Percentiles rank a stretch among this genome's conserved stretches.
phyloP scores from a whole-genome alignment of 2,888 invertebrate genomes.

The Dione juno region DNA sequence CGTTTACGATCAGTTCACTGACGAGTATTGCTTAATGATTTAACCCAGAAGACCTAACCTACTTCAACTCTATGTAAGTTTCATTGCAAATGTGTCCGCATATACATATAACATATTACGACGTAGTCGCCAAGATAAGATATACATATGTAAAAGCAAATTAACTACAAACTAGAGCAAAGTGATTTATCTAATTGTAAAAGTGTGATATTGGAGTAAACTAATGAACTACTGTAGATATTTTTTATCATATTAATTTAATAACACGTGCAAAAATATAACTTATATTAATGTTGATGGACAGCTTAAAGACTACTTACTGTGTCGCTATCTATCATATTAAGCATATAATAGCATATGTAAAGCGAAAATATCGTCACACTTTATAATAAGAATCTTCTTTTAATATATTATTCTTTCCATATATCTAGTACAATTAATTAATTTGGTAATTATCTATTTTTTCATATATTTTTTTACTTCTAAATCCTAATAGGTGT shows the following conservation, averaged over 20 bases:
- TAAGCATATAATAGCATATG: neutral
- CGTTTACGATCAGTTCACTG: conserved; percentile 38
- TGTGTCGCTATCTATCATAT: neutral
- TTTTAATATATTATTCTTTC: no score
- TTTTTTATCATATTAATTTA: neutral
- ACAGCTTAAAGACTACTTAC: neutral
- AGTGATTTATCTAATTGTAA: conserved; percentile 37
- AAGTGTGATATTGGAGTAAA: conserved; percentile 34
- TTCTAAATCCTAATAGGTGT: neutral
- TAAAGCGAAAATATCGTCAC: neutral
- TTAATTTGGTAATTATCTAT: neutral
- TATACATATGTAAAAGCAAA: conserved; percentile 42
- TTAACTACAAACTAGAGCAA: conserved; percentile 34
- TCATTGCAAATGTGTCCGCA: neutral
- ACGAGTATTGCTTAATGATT: conserved; percentile 39
- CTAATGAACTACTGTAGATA: conserved; percentile 19
- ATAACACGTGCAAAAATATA: neutral
- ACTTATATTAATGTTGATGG: neutral
- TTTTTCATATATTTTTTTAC: neutral
- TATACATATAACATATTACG: conserved; percentile 20
- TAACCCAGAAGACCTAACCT: conserved; percentile 30
- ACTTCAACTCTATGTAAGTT: conserved; percentile 24
- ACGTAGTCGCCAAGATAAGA: conserved; percentile 49
- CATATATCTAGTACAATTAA: neutral
- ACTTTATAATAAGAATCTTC: no score